Evolutionary conservation across 2,888 invertebrate species (phyloP).

Genomic region (Leptopterna dolabrata): DNA sequence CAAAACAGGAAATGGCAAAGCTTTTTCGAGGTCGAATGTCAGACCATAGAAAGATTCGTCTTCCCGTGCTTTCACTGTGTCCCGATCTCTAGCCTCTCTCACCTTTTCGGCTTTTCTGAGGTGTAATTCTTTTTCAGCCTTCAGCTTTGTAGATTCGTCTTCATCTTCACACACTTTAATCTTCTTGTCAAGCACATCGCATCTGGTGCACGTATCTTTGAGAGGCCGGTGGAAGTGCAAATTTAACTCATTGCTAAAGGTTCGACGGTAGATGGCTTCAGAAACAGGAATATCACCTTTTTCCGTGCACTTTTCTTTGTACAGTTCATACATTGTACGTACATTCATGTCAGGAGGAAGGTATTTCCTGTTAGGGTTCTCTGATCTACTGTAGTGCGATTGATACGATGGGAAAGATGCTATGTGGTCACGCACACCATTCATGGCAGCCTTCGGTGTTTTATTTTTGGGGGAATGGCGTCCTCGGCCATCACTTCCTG

Average conservation of each 20-base stretch:
- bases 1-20: slow-evolving; percentile 47
- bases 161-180: not conserved
- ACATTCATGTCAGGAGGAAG: slow-evolving; percentile 52
- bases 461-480: not conserved
- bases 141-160: not conserved
- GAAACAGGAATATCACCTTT: slow-evolving; percentile 41
- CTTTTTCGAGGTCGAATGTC: slow-evolving; percentile 33
- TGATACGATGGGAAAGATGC: slow-evolving; percentile 53
- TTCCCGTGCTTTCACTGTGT: not conserved
- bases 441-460: not conserved
- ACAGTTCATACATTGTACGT: slow-evolving; percentile 55
- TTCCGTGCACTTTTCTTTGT: slow-evolving; percentile 33
- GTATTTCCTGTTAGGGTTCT: slow-evolving; percentile 57
- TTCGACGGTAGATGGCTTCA: slow-evolving; percentile 59
- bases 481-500: slow-evolving; percentile 10
- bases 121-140: not conserved
- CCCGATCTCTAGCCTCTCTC: not conserved
- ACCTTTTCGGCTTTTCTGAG: not conserved
- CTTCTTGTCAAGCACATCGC: slow-evolving; percentile 57
- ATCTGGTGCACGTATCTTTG: slow-evolving; percentile 59
- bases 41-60: slow-evolving; percentile 42
- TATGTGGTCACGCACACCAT: slow-evolving; percentile 20
- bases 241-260: slow-evolving; percentile 58
- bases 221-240: slow-evolving; percentile 58
- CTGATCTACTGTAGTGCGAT: slow-evolving; percentile 56